A percentile compares a stretch with the other conserved stretches of the same genome.
Conservation (phyloP, 2,113 vertebrate species). For the Aviceda subcristata region DNA sequence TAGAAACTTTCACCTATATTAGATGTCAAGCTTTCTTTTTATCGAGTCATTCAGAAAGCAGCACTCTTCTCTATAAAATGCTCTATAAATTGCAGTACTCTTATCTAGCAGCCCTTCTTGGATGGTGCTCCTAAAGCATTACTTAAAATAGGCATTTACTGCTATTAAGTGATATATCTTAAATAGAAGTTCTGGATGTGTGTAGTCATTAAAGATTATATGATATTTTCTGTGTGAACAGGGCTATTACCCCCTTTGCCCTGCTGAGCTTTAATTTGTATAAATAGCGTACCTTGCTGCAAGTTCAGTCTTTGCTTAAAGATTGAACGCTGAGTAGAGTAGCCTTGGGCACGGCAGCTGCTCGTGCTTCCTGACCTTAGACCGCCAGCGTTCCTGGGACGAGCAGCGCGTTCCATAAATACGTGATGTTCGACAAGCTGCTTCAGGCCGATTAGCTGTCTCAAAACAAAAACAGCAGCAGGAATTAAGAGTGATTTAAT, state of each 20-base stretch:
- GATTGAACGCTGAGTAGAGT: neutral
- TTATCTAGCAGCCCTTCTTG: neutral
- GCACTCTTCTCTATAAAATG: neutral
- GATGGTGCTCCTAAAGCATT: neutral
- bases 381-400: fast-evolving
- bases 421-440: neutral
- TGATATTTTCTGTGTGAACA: neutral
- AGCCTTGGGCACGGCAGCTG: neutral
- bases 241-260: neutral
- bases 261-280: neutral
- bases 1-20: neutral
- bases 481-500: neutral
- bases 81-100: neutral
- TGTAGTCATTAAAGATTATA: neutral
- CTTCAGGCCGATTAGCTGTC: neutral
- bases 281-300: neutral
- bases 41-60: neutral
- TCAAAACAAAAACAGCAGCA: neutral
- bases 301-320: neutral
- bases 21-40: neutral
- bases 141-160: neutral
- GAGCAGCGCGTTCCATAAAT: neutral
- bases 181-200: neutral
- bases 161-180: neutral
- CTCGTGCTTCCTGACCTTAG: neutral